These are phyloP conservation scores for Sebastes minor DNA, from an alignment of 2,797 vertebrate species.

Conservation along the genomic window DNA sequence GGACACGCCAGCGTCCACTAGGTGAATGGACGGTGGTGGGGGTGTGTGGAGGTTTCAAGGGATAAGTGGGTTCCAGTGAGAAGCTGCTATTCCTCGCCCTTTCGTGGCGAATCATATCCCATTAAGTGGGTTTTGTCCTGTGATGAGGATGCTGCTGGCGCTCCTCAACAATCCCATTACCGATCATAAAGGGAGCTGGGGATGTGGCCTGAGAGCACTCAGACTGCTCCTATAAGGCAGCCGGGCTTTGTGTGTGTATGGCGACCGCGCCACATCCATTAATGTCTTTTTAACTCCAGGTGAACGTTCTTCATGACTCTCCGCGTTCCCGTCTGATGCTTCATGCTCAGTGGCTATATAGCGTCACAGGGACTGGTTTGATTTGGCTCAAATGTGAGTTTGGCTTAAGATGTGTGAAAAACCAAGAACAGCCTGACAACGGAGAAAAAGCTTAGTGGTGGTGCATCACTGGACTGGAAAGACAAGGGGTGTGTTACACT, in stretches of 20 bases:
- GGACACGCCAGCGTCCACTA: slow-evolving; percentile 20
- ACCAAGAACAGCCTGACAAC: slow-evolving; percentile 39
- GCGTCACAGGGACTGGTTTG: slow-evolving; percentile 25
- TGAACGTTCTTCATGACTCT: slow-evolving; percentile 36
- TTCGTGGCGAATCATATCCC: slow-evolving; percentile 72
- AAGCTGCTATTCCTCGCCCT: slow-evolving; percentile 66
- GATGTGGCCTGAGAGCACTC: slow-evolving; percentile 71
- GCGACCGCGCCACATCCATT: slow-evolving; percentile 39
- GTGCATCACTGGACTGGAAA: slow-evolving; percentile 50
- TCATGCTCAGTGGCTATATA: slow-evolving; percentile 17
- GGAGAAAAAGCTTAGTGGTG: slow-evolving; percentile 24
- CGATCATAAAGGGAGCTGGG: slow-evolving; percentile 75
- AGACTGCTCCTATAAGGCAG: slow-evolving; percentile 41
- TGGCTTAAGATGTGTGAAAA: slow-evolving; percentile 44
- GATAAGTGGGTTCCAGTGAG: slow-evolving; percentile 61
- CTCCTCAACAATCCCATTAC: slow-evolving; percentile 78
- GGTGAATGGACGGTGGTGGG: slow-evolving; percentile 10
- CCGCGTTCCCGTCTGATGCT: slow-evolving; percentile 16
- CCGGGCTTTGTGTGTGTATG: slow-evolving; percentile 46
- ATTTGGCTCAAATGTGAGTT: slow-evolving; percentile 38
- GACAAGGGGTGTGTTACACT: slow-evolving; percentile 23
- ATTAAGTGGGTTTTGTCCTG: slow-evolving; percentile 75
- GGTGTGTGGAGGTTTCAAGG: slow-evolving; percentile 40
- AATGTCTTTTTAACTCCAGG: slow-evolving; percentile 65
- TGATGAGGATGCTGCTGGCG: slow-evolving; percentile 70